Conservation (phyloP, 2,113 vertebrate genomes). For the Blennius ocellaris region DNA sequence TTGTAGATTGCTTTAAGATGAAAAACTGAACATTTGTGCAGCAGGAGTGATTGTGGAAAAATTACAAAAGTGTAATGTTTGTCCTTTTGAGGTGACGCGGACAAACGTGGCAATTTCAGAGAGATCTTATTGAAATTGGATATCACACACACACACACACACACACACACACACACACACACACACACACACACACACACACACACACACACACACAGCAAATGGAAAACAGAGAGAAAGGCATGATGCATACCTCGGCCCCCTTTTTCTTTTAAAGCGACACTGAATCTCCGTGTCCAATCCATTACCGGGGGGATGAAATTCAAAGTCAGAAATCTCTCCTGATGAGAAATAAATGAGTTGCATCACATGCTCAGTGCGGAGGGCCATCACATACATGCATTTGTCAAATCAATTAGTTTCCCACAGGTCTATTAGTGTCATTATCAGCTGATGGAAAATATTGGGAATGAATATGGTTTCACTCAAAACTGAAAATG, state of each 20-base stretch:
- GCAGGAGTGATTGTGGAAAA: no score
- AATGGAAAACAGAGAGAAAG: slow-evolving; percentile 74
- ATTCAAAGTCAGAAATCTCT: slow-evolving; percentile 75
- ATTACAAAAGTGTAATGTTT: no score
- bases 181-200: not conserved
- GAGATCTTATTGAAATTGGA: slow-evolving; percentile 71
- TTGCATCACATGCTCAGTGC: slow-evolving; percentile 67
- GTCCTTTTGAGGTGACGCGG: slow-evolving; percentile 21
- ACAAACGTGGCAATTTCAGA: slow-evolving; percentile 66
- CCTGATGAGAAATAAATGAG: slow-evolving; percentile 79
- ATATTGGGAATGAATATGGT: no score
- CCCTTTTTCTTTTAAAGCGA: slow-evolving; percentile 65
- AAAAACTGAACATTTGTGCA: no score
- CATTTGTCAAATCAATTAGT: slow-evolving; percentile 53
- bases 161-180: not conserved
- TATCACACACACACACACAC: slow-evolving; percentile 44
- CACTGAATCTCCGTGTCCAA: slow-evolving; percentile 81
- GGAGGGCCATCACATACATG: slow-evolving; percentile 47
- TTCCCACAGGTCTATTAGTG: not conserved
- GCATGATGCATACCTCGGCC: slow-evolving; percentile 65
- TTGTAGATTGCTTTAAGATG: no score
- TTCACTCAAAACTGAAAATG: no score
- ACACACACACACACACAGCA: slow-evolving; percentile 15
- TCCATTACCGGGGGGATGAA: slow-evolving; percentile 79
- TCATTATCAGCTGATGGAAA: no score